These are phyloP conservation scores for Drosophila obscura DNA, from an alignment of 1,140 invertebrate genomes.

Conservation along the genomic window DNA sequence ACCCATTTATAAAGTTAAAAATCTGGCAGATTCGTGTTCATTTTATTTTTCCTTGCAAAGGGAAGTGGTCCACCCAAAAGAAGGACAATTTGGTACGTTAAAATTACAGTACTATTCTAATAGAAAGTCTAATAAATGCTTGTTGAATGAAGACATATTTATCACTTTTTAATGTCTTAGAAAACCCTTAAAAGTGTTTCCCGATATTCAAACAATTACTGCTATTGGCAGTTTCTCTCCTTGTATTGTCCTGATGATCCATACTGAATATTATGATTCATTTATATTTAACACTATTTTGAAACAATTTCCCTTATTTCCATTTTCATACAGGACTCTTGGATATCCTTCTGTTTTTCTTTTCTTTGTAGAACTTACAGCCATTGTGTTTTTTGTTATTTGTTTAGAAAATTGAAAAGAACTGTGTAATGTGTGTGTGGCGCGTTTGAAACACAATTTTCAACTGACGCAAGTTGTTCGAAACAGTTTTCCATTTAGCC, in stretches of 20 bases:
- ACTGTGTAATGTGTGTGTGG: slow-evolving; percentile 48
- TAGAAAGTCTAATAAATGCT: neutral
- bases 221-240: no score
- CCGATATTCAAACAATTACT: no score
- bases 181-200: no score
- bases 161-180: no score
- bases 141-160: no score
- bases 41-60: slow-evolving; percentile 1
- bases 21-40: neutral
- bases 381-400: slow-evolving; percentile 50
- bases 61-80: neutral
- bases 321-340: slow-evolving; percentile 18
- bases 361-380: slow-evolving; percentile 65
- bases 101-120: neutral
- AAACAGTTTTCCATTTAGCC: slow-evolving; percentile 82
- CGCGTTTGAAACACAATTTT: slow-evolving; percentile 69
- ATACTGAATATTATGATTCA: no score
- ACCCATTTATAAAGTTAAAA: slow-evolving; percentile 27
- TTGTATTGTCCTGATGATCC: no score
- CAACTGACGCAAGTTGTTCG: slow-evolving; percentile 78
- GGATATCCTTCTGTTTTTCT: slow-evolving; percentile 8
- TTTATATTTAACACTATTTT: neutral
- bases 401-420: slow-evolving; percentile 50
- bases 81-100: neutral
- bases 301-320: neutral